Percentiles rank a stretch among this genome's conserved stretches.
Evolutionary conservation across 2,797 vertebrate species (phyloP).

Genomic region (Cirrhinus mrigala): DNA sequence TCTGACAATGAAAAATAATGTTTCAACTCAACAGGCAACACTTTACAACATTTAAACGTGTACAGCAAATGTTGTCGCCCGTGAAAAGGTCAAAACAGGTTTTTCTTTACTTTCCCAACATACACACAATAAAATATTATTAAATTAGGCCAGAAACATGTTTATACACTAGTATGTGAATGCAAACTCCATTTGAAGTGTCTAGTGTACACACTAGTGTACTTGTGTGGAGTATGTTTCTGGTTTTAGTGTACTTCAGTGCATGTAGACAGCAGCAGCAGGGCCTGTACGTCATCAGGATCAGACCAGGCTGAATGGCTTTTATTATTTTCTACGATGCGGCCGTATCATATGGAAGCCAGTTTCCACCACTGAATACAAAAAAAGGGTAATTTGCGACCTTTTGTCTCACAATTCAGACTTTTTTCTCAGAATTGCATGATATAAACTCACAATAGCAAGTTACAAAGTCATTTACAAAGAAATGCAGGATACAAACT

Average conservation of each 20-base stretch:
- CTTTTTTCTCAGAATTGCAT: too few relatives aligned
- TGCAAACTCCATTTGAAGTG: not conserved
- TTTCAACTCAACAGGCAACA: slow-evolving; percentile 17
- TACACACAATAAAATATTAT: slow-evolving; percentile 1
- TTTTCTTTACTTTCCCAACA: slow-evolving; percentile 7
- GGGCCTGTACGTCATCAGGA: not conserved
- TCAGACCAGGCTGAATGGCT: slow-evolving; percentile 53
- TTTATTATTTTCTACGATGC: slow-evolving; percentile 27
- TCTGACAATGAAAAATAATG: slow-evolving; percentile 26
- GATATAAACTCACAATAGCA: not conserved
- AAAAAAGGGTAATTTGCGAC: not conserved
- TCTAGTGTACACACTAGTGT: not conserved
- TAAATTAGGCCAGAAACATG: slow-evolving; percentile 30
- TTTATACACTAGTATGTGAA: not conserved
- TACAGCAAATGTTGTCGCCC: slow-evolving; percentile 26
- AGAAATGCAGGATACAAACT: not conserved
- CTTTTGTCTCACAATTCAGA: not conserved
- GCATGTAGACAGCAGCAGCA: slow-evolving; percentile 43
- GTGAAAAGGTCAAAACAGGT: not conserved
- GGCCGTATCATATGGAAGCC: not conserved
- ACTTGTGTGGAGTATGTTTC: slow-evolving; percentile 16
- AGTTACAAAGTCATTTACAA: not conserved
- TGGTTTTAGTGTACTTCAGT: slow-evolving; percentile 35
- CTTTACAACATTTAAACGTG: slow-evolving; percentile 32
- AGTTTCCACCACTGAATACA: not conserved